Base-by-base conservation (phyloP, 2,888 invertebrate genomes). In the Caenorhabditis doughertyi region DNA sequence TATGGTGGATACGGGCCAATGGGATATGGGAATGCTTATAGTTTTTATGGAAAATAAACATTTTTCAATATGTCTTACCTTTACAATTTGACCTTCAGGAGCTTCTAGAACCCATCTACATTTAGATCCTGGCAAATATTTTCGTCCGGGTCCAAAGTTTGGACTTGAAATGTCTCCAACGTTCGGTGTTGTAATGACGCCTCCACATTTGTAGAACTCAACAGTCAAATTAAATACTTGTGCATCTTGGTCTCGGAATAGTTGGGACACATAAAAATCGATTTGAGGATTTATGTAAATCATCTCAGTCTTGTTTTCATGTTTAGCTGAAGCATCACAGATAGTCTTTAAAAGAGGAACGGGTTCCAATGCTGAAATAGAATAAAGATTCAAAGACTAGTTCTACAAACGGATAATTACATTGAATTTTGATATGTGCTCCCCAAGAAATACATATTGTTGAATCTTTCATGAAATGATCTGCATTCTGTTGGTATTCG, bases 61-160 rank as follows among this genome's bases (percentile, higher is more conserved):
- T 13, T 58, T 58, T 5, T 58, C 9, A 4, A 8, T 8, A 27
- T 25, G 32, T 70, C 25, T 44, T 32, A 90, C 90, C 88, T 85
- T 58, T 8, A 91, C 84, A 67, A 89, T 79, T 74, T 84, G 79
- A 21, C 90, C 90, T 55, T 88, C 89, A 7, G 91, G 90, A 5
- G 91, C 91, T 44, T 77, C 68, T 9, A 91, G 79, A 56, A 85
- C 32, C 91, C 91, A 91, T 58, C 87, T 29, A 58, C 91, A 91
- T 23, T 87, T 60, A 11, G 84, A 81, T 68, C 89, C 84, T 39
- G 87, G 70, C n/a, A 85, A 60, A 81, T 91, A 91, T 32, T 73
- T 76, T 5, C 47, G 25, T 7, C 62, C 60, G 8, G 73, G 60
- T 51, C 89, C 90, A 21, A 51, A 60, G 27, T 84, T 81, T 0